phyloP scores from a whole-genome alignment of 2,113 vertebrate genomes.

The Pelodiscus sinensis region DNA sequence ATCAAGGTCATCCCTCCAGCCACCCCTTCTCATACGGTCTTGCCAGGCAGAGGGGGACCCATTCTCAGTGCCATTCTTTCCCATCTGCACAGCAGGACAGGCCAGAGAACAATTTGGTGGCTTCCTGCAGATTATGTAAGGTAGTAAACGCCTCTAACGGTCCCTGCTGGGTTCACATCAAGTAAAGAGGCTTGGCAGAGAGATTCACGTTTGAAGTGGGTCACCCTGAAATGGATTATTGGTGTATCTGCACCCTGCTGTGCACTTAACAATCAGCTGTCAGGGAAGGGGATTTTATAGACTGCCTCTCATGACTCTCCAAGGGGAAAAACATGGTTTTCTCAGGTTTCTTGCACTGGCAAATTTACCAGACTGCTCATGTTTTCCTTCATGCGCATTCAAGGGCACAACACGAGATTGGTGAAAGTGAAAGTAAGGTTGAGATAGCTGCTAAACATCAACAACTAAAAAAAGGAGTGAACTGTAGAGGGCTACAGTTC shows the following conservation, averaged over 20 bases:
- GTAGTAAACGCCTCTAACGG: background rate
- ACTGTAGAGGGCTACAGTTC: conserved; percentile 22
- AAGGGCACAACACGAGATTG: background rate
- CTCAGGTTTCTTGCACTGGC: background rate
- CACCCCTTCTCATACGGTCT: background rate
- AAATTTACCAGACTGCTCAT: conserved; percentile 10
- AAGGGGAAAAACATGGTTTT: conserved; percentile 26
- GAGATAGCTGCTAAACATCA: background rate
- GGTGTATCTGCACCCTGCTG: background rate
- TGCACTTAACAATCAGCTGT: background rate
- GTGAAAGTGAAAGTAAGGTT: background rate
- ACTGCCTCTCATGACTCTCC: background rate
- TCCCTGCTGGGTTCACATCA: background rate
- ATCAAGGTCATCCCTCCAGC: background rate
- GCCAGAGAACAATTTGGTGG: background rate
- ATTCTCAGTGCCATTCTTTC: background rate
- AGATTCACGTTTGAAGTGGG: background rate
- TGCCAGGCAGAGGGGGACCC: background rate
- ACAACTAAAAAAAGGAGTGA: background rate
- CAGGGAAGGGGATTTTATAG: background rate
- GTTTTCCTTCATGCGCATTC: conserved; percentile 4
- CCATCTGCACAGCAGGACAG: background rate
- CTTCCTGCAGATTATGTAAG: background rate
- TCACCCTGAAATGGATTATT: conserved; percentile 8
- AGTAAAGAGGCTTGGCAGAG: background rate